Conservation (phyloP, 2,888 invertebrate species). For the Macrosiphum euphorbiae region DNA sequence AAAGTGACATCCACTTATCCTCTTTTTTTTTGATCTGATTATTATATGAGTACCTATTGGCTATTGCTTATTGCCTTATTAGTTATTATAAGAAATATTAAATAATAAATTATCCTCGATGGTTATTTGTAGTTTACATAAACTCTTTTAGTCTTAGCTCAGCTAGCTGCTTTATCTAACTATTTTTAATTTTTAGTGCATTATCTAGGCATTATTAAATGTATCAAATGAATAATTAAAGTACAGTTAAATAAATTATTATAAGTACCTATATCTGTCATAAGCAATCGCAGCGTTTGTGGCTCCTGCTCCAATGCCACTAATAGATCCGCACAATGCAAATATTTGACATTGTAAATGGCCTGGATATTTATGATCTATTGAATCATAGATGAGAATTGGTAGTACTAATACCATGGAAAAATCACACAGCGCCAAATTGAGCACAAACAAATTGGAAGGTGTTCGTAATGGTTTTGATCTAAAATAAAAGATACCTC, state of each 20-base stretch:
- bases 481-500: conserved; percentile 71
- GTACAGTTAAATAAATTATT: background rate
- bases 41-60: background rate
- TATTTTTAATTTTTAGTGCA: background rate
- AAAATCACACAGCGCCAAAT: conserved; percentile 86
- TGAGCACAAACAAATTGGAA: conserved; percentile 87
- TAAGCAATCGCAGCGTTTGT: conserved; percentile 90
- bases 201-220: background rate
- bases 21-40: background rate
- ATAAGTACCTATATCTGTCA: conserved; percentile 77
- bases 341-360: conserved; percentile 84
- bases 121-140: background rate
- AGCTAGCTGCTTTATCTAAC: background rate
- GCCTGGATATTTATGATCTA: conserved; percentile 81
- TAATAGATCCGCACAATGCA: conserved; percentile 81
- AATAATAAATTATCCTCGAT: background rate
- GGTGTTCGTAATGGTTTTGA: conserved; percentile 82
- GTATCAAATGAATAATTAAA: background rate
- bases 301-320: conserved; percentile 85
- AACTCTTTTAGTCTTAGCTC: background rate
- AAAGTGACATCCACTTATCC: too few relatives aligned
- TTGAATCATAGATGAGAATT: conserved; percentile 87
- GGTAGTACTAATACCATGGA: conserved; percentile 90
- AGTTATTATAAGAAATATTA: too few relatives aligned
- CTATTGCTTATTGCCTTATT: too few relatives aligned